Evolutionary conservation across 2,797 vertebrate species (phyloP).

Genomic region (Enteromius afrohamiltoni): DNA sequence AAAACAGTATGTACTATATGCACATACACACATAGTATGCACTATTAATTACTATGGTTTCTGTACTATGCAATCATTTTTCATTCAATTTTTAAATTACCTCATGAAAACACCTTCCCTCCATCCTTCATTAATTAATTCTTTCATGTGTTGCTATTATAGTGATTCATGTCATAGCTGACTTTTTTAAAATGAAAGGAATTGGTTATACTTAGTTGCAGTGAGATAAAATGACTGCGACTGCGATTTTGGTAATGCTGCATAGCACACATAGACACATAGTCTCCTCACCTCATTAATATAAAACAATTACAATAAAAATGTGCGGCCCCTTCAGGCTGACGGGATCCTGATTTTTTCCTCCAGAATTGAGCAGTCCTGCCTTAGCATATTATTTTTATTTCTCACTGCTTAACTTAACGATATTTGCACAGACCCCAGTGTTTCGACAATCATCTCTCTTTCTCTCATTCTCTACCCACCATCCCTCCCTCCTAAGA

Average conservation of each 20-base stretch:
- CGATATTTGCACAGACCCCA: slow-evolving; percentile 35
- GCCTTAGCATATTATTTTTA: slow-evolving; percentile 13
- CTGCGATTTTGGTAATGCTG: slow-evolving; percentile 3
- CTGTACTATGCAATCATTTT: too few species aligned
- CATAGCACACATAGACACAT: neutral
- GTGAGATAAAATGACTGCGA: neutral
- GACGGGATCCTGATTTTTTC: neutral
- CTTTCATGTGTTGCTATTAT: too few species aligned
- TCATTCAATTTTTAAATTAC: too few species aligned
- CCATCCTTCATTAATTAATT: too few species aligned
- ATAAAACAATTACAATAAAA: neutral
- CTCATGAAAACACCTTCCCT: too few species aligned
- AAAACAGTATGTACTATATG: too few species aligned
- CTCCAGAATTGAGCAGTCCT: slow-evolving; percentile 4
- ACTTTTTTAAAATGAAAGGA: too few species aligned
- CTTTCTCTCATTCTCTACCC: slow-evolving; percentile 59
- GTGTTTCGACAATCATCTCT: slow-evolving; percentile 37
- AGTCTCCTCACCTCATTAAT: slow-evolving; percentile 1
- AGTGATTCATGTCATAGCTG: too few species aligned
- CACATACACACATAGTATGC: too few species aligned
- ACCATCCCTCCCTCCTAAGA: slow-evolving; percentile 70
- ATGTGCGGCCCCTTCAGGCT: neutral
- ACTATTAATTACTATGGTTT: too few species aligned
- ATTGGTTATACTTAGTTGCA: neutral
- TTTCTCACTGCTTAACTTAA: slow-evolving; percentile 34